phyloP scores from a whole-genome alignment of 2,797 vertebrate species.

The Enoplosus armatus region DNA sequence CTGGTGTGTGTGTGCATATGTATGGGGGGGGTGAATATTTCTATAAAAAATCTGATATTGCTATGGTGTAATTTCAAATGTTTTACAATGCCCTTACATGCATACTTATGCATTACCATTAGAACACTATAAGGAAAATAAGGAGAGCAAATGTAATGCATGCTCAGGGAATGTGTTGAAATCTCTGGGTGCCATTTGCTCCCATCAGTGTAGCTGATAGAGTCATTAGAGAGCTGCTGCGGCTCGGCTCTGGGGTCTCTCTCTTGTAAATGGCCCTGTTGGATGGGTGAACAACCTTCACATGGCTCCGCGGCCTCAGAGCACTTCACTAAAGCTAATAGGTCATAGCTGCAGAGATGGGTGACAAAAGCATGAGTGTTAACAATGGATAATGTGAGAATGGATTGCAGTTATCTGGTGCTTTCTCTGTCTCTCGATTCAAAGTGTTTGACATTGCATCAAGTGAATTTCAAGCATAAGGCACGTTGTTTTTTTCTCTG shows the following conservation, averaged over 20 bases:
- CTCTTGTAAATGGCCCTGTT: conserved; percentile 86
- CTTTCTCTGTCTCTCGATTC: conserved; percentile 40
- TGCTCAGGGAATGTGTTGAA: conserved; percentile 87
- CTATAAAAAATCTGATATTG: conserved; percentile 17
- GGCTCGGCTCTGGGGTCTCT: conserved; percentile 82
- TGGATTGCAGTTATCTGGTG: conserved; percentile 62
- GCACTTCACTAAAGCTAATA: conserved; percentile 77
- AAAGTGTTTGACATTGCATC: conserved; percentile 66
- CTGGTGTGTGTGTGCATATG: neutral
- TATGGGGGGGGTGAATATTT: neutral
- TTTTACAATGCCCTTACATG: conserved; percentile 55
- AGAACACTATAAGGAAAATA: conserved; percentile 69
- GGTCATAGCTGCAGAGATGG: conserved; percentile 74
- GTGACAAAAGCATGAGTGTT: conserved; percentile 71
- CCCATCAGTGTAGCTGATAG: conserved; percentile 90
- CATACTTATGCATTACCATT: conserved; percentile 55
- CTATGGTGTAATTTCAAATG: conserved; percentile 32
- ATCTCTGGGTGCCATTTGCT: conserved; percentile 92
- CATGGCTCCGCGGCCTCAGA: conserved; percentile 66
- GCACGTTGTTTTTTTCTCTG: conserved; percentile 51
- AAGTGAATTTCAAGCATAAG: conserved; percentile 61
- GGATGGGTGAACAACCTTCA: conserved; percentile 84
- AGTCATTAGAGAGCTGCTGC: conserved; percentile 88
- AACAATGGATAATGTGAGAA: conserved; percentile 76
- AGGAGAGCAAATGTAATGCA: conserved; percentile 86